Base-by-base conservation (phyloP, 2,888 invertebrate genomes). In the Lapara coniferarum region DNA sequence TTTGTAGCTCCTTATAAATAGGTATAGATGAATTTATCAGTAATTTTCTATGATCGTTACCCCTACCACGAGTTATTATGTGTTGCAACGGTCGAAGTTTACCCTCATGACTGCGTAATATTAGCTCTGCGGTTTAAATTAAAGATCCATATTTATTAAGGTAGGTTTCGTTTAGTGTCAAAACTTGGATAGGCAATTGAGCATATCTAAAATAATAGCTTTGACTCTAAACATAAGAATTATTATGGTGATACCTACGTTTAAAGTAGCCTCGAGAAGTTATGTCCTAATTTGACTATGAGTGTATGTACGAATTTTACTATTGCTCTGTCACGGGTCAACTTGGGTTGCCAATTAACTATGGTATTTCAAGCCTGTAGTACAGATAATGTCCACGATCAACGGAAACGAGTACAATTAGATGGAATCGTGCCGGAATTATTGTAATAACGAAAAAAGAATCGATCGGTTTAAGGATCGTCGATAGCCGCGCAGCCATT, bases 391-490 rank as follows among this genome's bases (percentile, higher is more conserved):
- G 78, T 81, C 83, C 88, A 87, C 88, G 88, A 88, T 87, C 85
- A 79, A 87, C 87, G 88, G 89, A 88, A 91, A 91, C 85, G 84
- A 83, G 86, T 86, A 89, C 92, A 93, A 93, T 93, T 93, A 93
- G 89, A 87, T 85, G 87, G 87, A 90, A 90, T 93, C 90, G 90
- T 89, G 89, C 86, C 79, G 88, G 85, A 92, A 93, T 93, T 93
- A 93, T 93, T 93, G 89, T 93, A 93, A 93, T 93, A 91, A 93
- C 88, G 86, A 87, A 92, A 63, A 93, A 92, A 92, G 88, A 92
- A 92, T 92, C 87, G 89, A 90, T 90, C 81, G 77, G 87, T 86
- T 37, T 87, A 89, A 89, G 88, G 86, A 89, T 84, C 85, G 82
- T 78, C 81, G 87, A 85, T 86, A 81, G 87, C 77, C 75, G 89